Evolutionary conservation across 2,113 vertebrate species (phyloP).

Genomic region (Etheostoma spectabile): DNA sequence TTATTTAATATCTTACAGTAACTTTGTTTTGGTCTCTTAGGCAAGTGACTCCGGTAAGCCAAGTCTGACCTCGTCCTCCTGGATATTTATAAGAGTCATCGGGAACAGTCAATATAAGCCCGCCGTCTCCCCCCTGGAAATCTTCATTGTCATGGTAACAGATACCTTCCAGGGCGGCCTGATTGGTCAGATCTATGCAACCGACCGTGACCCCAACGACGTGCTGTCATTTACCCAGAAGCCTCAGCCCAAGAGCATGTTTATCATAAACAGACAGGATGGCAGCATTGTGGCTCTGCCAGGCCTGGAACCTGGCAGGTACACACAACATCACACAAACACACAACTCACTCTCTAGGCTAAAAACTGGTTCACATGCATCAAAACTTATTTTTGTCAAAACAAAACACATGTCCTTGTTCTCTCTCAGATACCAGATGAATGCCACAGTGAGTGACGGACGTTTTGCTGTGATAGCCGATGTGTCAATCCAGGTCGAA

Average conservation of each 20-base stretch:
- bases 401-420: neutral
- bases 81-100: conserved; percentile 90
- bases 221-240: conserved; percentile 90
- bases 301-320: conserved; percentile 92
- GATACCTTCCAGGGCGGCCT: conserved; percentile 94
- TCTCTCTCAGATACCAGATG: conserved; percentile 87
- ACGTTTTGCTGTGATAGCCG: conserved; percentile 91
- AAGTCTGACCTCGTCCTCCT: conserved; percentile 88
- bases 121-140: conserved; percentile 90
- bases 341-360: neutral
- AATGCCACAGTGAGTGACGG: conserved; percentile 96
- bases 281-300: conserved; percentile 93
- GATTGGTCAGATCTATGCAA: conserved; percentile 93
- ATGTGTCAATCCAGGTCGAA: conserved; percentile 91
- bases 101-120: conserved; percentile 96
- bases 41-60: conserved; percentile 94
- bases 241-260: conserved; percentile 89
- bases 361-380: neutral
- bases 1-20: neutral
- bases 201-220: conserved; percentile 92
- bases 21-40: conserved; percentile 72
- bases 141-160: conserved; percentile 92
- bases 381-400: neutral
- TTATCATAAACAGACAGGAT: conserved; percentile 92
- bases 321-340: conserved; percentile 20